Base-by-base conservation (phyloP, 2,113 vertebrate genomes). In the Bambusicola thoracicus region DNA sequence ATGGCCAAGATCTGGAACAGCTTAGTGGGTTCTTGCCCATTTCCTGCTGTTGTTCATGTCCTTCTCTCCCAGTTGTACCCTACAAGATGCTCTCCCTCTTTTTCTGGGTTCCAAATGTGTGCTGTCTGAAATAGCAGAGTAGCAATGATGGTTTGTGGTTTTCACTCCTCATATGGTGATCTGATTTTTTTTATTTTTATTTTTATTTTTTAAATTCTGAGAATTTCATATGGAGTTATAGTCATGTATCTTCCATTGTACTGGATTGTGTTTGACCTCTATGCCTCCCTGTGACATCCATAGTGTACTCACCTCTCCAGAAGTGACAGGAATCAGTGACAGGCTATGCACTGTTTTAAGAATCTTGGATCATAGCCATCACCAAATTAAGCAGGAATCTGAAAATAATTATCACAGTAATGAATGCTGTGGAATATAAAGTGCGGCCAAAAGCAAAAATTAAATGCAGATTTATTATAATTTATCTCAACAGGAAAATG, bases 401-500 rank as follows among this genome's bases (percentile, higher is more conserved):
- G 81, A 94, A 96, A 92, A 93, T 93, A 91, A 91, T 90, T 80
- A 90, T 90, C 70, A 22, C 48, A 49, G 51, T 73, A 93, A 87
- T 91, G 86, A 93, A 91, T 75, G 61, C 11, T 5, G 44, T 38
- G 69, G 82, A 81, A 93, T 90, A 80, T 76, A 58, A 95, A 94
- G 36, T 53, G 74, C 68, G 22, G 61, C 83, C 87, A 90, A 81
- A 92, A 92, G 67, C 87, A 90, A 90, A 96, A 91, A 96, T 92
- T 89, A 95, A 96, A 94, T 96, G 93, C 89, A 95, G 78, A 94
- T 95, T 96, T 96, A 95, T 96, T 96, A n/a, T 96, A 91, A 97
- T 96, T 91, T 95, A 65, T 96, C 38, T 96, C 79, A 74, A 95
- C 95, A 99, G 99, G 98, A 58, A 98, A 98, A 58, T 97, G 98